A percentile compares a stretch with the other conserved stretches of the same genome.
Conservation (phyloP, 2,888 invertebrate genomes). For the Homarus gammarus region DNA sequence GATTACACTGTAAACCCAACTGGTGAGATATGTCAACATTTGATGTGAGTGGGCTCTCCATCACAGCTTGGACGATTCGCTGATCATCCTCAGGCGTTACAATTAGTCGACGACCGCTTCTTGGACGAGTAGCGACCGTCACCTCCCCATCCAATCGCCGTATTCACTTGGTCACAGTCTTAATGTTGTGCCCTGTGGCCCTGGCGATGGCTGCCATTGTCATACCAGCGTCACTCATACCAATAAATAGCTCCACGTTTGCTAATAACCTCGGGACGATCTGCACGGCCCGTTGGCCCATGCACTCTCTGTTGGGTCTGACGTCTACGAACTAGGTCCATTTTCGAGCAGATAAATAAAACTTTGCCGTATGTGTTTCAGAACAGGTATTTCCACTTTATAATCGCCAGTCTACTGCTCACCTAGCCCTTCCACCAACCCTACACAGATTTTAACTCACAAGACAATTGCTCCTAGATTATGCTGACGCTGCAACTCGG, state of each 20-base stretch:
- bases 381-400: too few species aligned
- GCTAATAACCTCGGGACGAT: conserved; percentile 21
- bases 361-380: neutral
- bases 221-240: neutral
- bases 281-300: neutral
- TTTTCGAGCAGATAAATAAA: neutral
- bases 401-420: too few species aligned
- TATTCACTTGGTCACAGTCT: neutral
- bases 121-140: neutral
- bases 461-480: too few species aligned
- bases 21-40: conserved; percentile 24
- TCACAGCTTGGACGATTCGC: conserved; percentile 34
- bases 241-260: neutral
- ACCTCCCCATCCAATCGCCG: neutral
- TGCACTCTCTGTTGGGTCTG: neutral
- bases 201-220: conserved; percentile 12
- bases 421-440: too few species aligned
- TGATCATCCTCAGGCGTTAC: conserved; percentile 37
- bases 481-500: too few species aligned
- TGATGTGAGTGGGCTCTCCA: conserved; percentile 24
- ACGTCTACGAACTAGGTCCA: conserved; percentile 1
- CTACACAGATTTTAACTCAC: too few species aligned
- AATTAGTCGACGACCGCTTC: neutral
- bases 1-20: conserved; percentile 17
- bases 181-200: neutral